phyloP scores from a whole-genome alignment of 2,888 invertebrate genomes.

The Pandemis heparana region DNA sequence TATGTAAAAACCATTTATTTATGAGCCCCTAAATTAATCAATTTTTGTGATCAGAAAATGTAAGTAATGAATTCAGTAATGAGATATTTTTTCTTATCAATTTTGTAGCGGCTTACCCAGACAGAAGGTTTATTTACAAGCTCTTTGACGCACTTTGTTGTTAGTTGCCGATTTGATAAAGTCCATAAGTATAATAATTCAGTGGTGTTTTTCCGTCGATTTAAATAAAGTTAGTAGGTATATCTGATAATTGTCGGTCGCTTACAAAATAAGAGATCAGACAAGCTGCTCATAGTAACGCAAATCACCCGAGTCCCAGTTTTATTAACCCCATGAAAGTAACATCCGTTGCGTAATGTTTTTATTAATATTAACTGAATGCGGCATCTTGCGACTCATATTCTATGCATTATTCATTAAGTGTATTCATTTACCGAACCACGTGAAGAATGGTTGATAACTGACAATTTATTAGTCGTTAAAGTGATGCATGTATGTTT shows the following conservation, averaged over 20 bases:
- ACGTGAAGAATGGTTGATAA: conserved; percentile 30
- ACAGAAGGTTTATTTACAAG: no score
- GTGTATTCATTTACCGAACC: conserved; percentile 20
- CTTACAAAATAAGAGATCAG: background rate
- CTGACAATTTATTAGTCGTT: conserved; percentile 32
- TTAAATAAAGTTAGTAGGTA: no score
- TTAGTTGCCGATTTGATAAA: no score
- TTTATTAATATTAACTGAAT: conserved; percentile 26
- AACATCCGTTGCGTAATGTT: conserved; percentile 30
- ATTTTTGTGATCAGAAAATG: no score
- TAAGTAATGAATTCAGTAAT: no score
- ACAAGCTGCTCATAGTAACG: background rate
- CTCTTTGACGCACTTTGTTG: no score
- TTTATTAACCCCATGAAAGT: conserved; percentile 29
- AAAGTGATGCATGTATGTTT: conserved; percentile 27
- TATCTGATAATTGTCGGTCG: background rate
- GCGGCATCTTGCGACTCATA: conserved; percentile 10
- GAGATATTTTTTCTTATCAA: no score
- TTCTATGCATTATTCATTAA: conserved; percentile 31
- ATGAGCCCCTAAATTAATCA: no score
- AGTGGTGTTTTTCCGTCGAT: no score
- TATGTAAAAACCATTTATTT: no score
- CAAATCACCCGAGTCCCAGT: background rate
- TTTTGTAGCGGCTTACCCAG: no score
- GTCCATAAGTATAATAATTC: no score